Evolutionary conservation across 2,113 vertebrate species (phyloP), one percentile per base, ranked within the genome.

Genomic region (Chascanopsetta lugubris): DNA sequence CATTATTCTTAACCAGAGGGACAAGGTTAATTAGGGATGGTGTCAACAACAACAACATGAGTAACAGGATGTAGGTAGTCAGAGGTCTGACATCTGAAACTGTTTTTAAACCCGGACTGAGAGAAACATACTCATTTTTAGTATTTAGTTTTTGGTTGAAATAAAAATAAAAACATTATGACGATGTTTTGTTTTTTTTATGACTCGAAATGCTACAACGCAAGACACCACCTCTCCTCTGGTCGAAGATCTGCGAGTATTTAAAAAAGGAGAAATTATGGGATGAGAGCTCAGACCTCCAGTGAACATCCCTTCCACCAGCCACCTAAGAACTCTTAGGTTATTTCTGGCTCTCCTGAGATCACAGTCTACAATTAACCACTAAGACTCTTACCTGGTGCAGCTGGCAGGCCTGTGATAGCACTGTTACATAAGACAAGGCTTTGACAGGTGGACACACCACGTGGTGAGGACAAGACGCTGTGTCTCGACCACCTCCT

Each of bases 381-480:
- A 34, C 48, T 91, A 92, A 93, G 85, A 60, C 87, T 90, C 88
- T 93, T 91, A 92, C 66, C 79, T 85, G 76, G 43, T 57, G 61
- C 38, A 47, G 56, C 71, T 71, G 81, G 62, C 53, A 26, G 65
- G 55, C 58, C 42, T 55, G 30, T 46, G 58, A 74, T 48, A 49
- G 40, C 64, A 27, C 17, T 0, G 48, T 91, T 91, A 83, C 59
- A 43, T 82, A 91, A 91, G 29, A n/a, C 1, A 0, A 32, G 50
- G 57, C 72, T 79, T 63, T 60, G 34, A 66, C 63, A 51, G 30
- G 59, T 8, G 48, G 7, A 66, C 8, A 13, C 17, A 17, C 72
- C 81, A 72, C 83, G 6, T 61, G 79, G 43, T 53, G 2, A 8
- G 32, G 55, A 27, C 46, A 18, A 40, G 42, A 38, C n/a, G n/a